Evolutionary conservation across 1,140 invertebrate species (phyloP), one percentile per base, ranked within the genome.

Genomic region (Achroia grisella): DNA sequence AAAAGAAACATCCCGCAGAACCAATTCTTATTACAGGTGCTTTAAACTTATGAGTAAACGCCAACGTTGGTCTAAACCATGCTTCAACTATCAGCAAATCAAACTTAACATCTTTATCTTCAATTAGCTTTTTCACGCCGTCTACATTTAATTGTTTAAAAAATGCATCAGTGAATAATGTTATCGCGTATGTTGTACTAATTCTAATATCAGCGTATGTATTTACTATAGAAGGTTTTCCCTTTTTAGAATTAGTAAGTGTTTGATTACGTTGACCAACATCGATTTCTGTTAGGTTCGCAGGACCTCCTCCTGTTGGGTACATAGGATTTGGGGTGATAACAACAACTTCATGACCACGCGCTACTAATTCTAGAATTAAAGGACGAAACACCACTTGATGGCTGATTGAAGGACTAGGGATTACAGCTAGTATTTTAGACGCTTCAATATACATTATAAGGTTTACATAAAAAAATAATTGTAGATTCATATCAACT

Each of bases 21-120:
- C 63, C 70, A 0, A 86, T 36, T 17, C 55, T 48, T 10, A 87
- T 74, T 0, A 84, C 30, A 8, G 77, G 80, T 28, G 56, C 72
- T 31, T 75, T 62, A 30, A 80, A 77, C 23, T 60, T 41, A 42
- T 80, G 62, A 1, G 72, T 67, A 4, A 85, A 65, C 4, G 51
- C 66, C 34, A 60, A 44, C 15, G 56, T 44, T 14, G 56, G 42
- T 15, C 50, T 33, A 4, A 59, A 39, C 11, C 52, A 41, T 1
- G 46, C 52, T 61, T 75, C 71, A 17, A 67, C 6, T 11, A 79
- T 39, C 8, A 71, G 30, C 0, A 71, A 41, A 63, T 76, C 71
- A 39, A 64, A 72, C 12, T 55, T 33, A 29, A 46, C 2, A 3
- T 35, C 12, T 11, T 43, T 34, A 29, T 62, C 33, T 3, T 55